Evolutionary conservation across 2,113 vertebrate genomes (phyloP).

Genomic region (Apteryx owenii): DNA sequence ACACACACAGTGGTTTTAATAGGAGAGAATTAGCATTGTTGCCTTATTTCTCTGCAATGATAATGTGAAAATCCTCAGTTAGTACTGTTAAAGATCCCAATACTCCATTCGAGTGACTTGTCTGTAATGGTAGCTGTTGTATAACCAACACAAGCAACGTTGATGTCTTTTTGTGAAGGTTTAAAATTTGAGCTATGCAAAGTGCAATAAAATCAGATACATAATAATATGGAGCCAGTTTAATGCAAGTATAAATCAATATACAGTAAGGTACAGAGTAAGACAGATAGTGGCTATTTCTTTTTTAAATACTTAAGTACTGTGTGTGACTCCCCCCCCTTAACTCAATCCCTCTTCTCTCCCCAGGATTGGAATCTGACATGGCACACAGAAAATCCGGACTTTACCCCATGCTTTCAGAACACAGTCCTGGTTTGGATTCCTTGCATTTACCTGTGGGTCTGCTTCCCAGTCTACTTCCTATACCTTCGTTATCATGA

Average conservation of each 20-base stretch:
- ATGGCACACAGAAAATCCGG: constrained; percentile 87
- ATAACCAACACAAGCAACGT: neutral
- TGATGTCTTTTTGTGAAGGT: neutral
- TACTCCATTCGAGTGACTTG: neutral
- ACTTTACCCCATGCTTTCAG: constrained; percentile 94
- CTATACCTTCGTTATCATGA: constrained; percentile 84
- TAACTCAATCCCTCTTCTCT: neutral
- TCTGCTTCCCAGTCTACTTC: constrained; percentile 86
- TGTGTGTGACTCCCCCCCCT: neutral
- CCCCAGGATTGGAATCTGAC: constrained; percentile 90
- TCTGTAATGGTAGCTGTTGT: neutral
- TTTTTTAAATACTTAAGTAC: neutral
- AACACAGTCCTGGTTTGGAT: constrained; percentile 90
- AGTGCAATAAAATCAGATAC: neutral
- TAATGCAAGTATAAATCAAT: neutral
- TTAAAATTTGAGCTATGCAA: neutral
- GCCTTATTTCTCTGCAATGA: neutral
- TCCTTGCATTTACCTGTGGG: constrained; percentile 93
- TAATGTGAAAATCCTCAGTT: neutral
- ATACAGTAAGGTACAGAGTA: neutral
- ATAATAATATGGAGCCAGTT: neutral
- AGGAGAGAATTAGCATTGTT: neutral
- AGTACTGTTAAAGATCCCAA: neutral
- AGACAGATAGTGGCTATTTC: neutral
- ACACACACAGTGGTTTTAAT: neutral